A percentile compares a stretch with the other conserved stretches of the same genome.
Evolutionary conservation across 2,888 invertebrate genomes (phyloP).

Genomic region (Dione juno): DNA sequence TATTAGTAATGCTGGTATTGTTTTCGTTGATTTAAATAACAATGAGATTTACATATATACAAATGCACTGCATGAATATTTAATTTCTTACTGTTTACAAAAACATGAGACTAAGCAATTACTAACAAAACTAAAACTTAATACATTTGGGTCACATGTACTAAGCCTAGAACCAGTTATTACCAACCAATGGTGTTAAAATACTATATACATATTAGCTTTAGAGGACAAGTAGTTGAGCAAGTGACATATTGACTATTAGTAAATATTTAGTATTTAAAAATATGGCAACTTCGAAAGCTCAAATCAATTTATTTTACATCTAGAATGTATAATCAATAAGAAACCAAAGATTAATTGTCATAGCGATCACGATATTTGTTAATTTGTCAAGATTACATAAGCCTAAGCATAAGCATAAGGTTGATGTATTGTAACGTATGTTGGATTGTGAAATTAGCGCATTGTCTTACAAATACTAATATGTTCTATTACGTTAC

Average conservation of each 20-base stretch:
- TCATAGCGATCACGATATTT: slow-evolving; percentile 8
- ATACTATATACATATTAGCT: background rate
- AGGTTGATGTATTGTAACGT: slow-evolving; percentile 53
- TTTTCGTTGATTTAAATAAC: background rate
- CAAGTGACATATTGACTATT: background rate
- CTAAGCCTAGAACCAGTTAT: slow-evolving; percentile 2
- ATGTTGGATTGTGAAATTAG: slow-evolving; percentile 60
- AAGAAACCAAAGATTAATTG: background rate
- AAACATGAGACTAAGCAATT: background rate
- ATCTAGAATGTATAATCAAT: background rate
- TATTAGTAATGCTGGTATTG: background rate
- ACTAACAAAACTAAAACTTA: background rate
- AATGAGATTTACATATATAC: background rate
- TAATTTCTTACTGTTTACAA: background rate
- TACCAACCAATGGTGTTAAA: background rate
- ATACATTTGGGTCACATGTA: background rate
- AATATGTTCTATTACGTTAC: slow-evolving; percentile 27
- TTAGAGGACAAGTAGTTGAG: background rate
- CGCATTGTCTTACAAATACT: slow-evolving; percentile 50
- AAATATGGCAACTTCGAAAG: background rate
- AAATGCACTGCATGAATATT: background rate
- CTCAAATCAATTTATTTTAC: background rate
- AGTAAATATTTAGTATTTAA: background rate
- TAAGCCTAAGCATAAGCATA: slow-evolving; percentile 68
- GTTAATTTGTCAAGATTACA: slow-evolving; percentile 55